phyloP scores from a whole-genome alignment of 2,888 invertebrate genomes.

The Julus scanicus region DNA sequence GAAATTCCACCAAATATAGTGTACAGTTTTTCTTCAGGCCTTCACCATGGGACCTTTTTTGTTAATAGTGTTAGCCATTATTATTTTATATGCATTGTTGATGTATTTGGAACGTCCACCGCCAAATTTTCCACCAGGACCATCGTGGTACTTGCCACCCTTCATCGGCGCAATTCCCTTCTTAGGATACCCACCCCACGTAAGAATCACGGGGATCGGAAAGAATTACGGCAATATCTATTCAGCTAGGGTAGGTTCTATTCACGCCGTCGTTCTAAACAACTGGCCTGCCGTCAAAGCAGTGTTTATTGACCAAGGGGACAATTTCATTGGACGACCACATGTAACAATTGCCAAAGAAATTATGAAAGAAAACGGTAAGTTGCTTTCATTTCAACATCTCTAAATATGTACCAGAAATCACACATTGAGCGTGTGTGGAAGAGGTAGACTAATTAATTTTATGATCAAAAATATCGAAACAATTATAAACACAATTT shows the following conservation, averaged over 20 bases:
- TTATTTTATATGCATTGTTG: neutral
- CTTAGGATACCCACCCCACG: neutral
- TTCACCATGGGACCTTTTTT: neutral
- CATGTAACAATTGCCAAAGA: neutral
- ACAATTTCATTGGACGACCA: neutral
- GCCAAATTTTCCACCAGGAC: constrained; percentile 31
- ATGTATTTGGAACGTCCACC: neutral
- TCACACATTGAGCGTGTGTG: no score
- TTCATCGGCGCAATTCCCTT: neutral
- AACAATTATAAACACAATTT: no score
- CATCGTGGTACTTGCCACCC: neutral
- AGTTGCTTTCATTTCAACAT: neutral
- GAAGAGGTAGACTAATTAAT: no score
- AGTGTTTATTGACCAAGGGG: neutral
- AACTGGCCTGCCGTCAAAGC: neutral
- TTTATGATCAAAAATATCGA: no score
- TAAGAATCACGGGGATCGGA: neutral
- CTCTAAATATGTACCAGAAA: no score
- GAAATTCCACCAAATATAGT: neutral
- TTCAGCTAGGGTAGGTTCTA: neutral
- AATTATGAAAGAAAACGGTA: constrained; percentile 12
- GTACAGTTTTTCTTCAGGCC: neutral
- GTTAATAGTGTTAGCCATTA: neutral
- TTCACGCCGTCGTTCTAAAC: neutral
- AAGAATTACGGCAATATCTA: neutral